These are phyloP conservation scores for Tenthredo livida DNA, from an alignment of 2,888 invertebrate species.

Conservation along the genomic window DNA sequence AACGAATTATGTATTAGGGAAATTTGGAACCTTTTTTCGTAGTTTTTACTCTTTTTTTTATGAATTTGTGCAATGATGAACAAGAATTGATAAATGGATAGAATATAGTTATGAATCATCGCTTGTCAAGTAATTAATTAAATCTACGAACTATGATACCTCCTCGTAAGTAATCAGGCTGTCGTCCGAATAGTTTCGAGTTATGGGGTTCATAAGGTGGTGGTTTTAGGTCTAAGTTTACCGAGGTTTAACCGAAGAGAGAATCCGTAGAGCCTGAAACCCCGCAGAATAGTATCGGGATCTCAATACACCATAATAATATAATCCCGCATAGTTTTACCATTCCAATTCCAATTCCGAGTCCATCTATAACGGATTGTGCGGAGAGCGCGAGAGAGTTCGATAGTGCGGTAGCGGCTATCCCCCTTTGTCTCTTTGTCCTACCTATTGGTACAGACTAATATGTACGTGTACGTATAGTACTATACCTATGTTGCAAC, in stretches of 20 bases:
- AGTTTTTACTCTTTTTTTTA: too few species aligned
- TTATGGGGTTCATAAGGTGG: not conserved
- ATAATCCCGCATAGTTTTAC: conserved; percentile 16
- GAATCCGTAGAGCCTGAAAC: not conserved
- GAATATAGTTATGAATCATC: not conserved
- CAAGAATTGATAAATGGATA: not conserved
- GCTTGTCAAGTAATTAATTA: not conserved
- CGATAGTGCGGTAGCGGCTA: not conserved
- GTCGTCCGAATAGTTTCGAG: not conserved
- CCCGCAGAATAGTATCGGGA: not conserved
- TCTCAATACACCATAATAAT: not conserved
- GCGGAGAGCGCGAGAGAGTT: not conserved
- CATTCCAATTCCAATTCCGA: not conserved
- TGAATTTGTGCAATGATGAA: too few species aligned
- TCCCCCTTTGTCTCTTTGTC: conserved; percentile 28
- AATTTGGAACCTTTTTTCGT: too few species aligned
- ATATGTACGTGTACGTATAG: not conserved
- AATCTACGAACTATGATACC: not conserved
- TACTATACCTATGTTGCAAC: not conserved
- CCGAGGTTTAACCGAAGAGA: not conserved
- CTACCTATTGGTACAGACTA: not conserved
- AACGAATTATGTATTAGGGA: too few species aligned
- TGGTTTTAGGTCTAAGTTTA: not conserved
- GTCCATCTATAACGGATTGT: not conserved
- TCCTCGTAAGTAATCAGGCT: not conserved